Conservation (phyloP, 2,113 vertebrate genomes). For the Hypanus sabinus region DNA sequence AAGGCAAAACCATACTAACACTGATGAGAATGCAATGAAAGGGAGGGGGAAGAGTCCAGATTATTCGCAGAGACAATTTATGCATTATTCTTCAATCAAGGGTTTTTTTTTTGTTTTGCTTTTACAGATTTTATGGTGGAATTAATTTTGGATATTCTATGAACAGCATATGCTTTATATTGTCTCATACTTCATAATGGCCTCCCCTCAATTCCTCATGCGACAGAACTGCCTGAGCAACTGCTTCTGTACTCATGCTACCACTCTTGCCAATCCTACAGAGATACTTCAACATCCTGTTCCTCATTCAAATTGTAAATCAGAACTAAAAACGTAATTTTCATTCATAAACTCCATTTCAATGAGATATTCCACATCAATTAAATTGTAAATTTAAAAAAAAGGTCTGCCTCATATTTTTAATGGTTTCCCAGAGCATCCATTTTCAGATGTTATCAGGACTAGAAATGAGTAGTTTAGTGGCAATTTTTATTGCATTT, state of each 20-base stretch:
- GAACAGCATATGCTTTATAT: background rate
- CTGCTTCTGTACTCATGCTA: too few relatives aligned
- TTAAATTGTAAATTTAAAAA: background rate
- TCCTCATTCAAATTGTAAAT: background rate
- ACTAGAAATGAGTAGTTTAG: background rate
- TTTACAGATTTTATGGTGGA: background rate
- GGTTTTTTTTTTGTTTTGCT: background rate
- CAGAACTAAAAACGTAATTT: background rate
- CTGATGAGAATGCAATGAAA: background rate
- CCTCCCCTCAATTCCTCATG: background rate
- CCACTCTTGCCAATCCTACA: background rate
- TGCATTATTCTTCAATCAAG: background rate
- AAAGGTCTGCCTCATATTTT: background rate
- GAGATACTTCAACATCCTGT: constrained; percentile 8
- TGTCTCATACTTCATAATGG: too few relatives aligned
- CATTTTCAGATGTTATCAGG: background rate
- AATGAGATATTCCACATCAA: background rate
- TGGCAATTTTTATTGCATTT: background rate
- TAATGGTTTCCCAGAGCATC: background rate
- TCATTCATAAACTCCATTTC: background rate
- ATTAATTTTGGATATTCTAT: background rate
- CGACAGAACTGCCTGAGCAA: background rate
- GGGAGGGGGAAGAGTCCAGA: background rate
- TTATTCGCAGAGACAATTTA: background rate
- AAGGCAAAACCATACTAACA: background rate